Evolutionary conservation across 2,113 vertebrate genomes (phyloP), one percentile per base, ranked within the genome.

Genomic region (Desmodus rotundus): DNA sequence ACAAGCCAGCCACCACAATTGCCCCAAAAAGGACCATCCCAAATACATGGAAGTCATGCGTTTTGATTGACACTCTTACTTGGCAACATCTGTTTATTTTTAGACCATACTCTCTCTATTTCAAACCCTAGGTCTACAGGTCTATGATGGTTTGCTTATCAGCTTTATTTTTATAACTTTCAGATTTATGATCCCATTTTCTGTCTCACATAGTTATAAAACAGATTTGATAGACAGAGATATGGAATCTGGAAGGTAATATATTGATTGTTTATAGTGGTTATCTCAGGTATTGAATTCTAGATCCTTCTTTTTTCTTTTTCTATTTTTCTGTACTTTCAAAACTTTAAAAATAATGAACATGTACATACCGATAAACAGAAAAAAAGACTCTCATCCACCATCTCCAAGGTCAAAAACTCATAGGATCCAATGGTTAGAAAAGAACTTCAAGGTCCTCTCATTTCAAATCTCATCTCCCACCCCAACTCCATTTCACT

Each of bases 311-410:
- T 38, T 67, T 74, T 33, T 24, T 2, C 47, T 38, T 89, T 58
- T 93, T 73, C n/a, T 80, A 85, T 87, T 87, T 87, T 82, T 77
- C 50, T 70, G 7, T 84, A 76, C 89, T 96, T 97, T 47, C 31
- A 81, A 91, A 72, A 43, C 33, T 94, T 84, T 84, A 65, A 63
- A 76, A 80, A 81, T 80, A 36, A 52, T 67, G 47, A 76, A 13
- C 17, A 88, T 67, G 13, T n/a, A 87, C 19, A 72, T 4, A 87
- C 31, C 22, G 17, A 83, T 26, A 89, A 93, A 74, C 52, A 94
- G 33, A 43, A 93, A 52, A 85, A 88, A 33, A 81, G 47, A 47
- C 2, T 19, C 43, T 81, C 14, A 77, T 41, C 72, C 8, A 67
- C 31, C 5, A n/a, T 86, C n/a, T 77, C 41, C 67, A 91, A 65